A percentile compares a stretch with the other conserved stretches of the same genome.
phyloP scores from a whole-genome alignment of 2,113 vertebrate genomes.

The Sialia sialis region DNA sequence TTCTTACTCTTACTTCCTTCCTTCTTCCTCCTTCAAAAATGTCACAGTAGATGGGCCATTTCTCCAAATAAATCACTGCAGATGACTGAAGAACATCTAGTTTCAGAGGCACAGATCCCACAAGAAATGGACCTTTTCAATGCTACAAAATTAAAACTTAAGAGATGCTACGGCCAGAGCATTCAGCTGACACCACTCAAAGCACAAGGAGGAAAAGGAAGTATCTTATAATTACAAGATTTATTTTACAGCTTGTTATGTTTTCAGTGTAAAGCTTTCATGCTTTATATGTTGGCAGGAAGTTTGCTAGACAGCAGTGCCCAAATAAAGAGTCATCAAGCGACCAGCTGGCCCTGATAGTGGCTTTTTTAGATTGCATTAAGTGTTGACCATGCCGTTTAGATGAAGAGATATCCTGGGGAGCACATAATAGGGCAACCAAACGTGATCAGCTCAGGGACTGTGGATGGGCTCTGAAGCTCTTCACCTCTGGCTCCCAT shows the following conservation, averaged over 20 bases:
- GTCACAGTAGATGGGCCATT: neutral
- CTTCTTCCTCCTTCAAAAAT: neutral
- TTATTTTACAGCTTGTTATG: slow-evolving; percentile 23
- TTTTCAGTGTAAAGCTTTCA: slow-evolving; percentile 30
- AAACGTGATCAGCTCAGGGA: neutral
- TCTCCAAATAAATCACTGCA: neutral
- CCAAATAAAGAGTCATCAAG: slow-evolving; percentile 23
- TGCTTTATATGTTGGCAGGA: neutral
- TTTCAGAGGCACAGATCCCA: neutral
- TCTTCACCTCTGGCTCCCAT: neutral
- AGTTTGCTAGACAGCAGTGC: slow-evolving; percentile 6
- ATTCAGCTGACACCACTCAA: slow-evolving; percentile 23
- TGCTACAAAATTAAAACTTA: neutral
- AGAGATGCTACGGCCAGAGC: neutral
- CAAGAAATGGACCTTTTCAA: neutral
- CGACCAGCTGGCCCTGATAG: slow-evolving; percentile 31
- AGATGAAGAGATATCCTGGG: neutral
- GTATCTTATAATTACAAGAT: neutral
- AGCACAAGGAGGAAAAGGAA: slow-evolving; percentile 5
- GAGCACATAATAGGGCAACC: neutral
- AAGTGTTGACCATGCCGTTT: neutral
- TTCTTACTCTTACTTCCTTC: neutral
- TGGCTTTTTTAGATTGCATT: neutral
- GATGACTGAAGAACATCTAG: neutral
- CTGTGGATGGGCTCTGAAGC: neutral